Evolutionary conservation across 2,888 invertebrate genomes (phyloP).

Genomic region (Heteromyza rotundicornis): DNA sequence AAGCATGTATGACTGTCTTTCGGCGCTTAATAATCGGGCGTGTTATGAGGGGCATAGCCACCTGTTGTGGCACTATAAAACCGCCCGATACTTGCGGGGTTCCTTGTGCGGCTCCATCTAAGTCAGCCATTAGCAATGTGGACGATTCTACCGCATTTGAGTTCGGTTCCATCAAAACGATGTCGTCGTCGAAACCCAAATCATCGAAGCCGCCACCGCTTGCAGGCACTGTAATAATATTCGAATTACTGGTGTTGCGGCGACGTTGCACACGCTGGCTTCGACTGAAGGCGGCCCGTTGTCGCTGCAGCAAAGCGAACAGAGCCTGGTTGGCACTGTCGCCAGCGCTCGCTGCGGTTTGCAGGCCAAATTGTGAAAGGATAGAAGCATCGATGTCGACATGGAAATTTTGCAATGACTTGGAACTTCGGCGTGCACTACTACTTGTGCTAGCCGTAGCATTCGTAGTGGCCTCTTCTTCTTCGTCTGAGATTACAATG

Average conservation of each 20-base stretch:
- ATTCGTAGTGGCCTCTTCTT: slow-evolving; percentile 31
- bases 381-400: slow-evolving; percentile 29
- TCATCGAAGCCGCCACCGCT: slow-evolving; percentile 36
- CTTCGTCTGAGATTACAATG: slow-evolving; percentile 44
- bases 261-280: slow-evolving; percentile 33
- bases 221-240: slow-evolving; percentile 29
- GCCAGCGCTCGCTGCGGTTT: slow-evolving; percentile 29
- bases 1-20: slow-evolving; percentile 41
- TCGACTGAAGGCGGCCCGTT: slow-evolving; percentile 42
- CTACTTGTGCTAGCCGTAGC: background rate
- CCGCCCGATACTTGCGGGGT: background rate
- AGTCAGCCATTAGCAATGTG: background rate
- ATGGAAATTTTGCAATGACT: slow-evolving; percentile 20
- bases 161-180: slow-evolving; percentile 51
- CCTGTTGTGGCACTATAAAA: slow-evolving; percentile 28
- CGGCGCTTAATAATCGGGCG: slow-evolving; percentile 52
- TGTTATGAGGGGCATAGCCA: slow-evolving; percentile 35
- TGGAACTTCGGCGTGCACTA: slow-evolving; percentile 15
- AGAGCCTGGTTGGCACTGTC: slow-evolving; percentile 49
- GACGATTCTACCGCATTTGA: slow-evolving; percentile 10
- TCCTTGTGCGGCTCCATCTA: slow-evolving; percentile 5
- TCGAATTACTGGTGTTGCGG: slow-evolving; percentile 38
- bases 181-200: slow-evolving; percentile 42
- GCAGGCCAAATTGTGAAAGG: slow-evolving; percentile 29
- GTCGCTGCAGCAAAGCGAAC: slow-evolving; percentile 48